Evolutionary conservation across 2,888 invertebrate genomes (phyloP), one percentile per base, ranked within the genome.

Genomic region (Stenchaetothrips biformis): DNA sequence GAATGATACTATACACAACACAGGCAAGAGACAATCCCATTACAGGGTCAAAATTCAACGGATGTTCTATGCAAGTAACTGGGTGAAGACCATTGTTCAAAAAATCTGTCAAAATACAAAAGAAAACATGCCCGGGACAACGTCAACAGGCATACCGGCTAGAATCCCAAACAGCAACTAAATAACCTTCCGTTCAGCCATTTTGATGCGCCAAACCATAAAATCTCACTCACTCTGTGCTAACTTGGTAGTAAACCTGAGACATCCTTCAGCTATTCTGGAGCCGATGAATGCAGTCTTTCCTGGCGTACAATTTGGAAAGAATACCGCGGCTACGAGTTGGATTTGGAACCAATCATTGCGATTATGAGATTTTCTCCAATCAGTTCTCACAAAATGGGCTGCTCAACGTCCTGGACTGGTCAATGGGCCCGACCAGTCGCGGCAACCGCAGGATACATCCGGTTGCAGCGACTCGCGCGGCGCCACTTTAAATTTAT

Each of bases 311-410:
- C 25, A 21, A 11, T 74, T 74, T 74, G 67, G 67, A 74, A 74
- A 21, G 25, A 25, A 9, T 21, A 74, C 67, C 67, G 67, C 67
- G 67, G 7, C 67, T 74, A 74, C 25, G 67, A 74, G 1, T 11
- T 74, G 67, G 21, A 25, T 21, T 74, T 74, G 67, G 67, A 74
- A 21, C 67, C 67, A 74, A 74, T 74, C 67, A 74, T 74, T 25
- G 67, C 67, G 67, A 74, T 74, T 74, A 74, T 74, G 67, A 74
- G 67, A 74, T 74, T 74, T 74, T 74, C 67, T 74, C 67, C 67
- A 74, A 74, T 74, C 67, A 74, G 21, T 74, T 74, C 67, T 74
- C 67, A 74, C 67, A 74, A 74, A 74, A 74, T 74, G 67, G 67
- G 67, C 67, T 25, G 67, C 67, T 25, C 21, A 74, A 74, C 67